phyloP scores from a whole-genome alignment of 2,797 vertebrate genomes.

The Antrozous pallidus region DNA sequence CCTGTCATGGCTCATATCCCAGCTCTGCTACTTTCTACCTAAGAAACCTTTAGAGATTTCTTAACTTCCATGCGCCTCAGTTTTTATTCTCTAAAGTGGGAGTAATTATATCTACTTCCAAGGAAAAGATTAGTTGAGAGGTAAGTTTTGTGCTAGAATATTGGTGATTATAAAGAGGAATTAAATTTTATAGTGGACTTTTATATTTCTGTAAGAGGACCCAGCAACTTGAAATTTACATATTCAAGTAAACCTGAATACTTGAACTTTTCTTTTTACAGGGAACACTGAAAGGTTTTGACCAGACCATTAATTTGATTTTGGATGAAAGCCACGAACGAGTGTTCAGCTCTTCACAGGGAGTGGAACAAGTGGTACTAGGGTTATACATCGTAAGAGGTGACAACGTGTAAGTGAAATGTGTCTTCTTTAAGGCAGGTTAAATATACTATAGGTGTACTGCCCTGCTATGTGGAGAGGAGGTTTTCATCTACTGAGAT shows the following conservation, averaged over 20 bases:
- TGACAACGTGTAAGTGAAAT: constrained; percentile 95
- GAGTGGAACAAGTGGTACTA: constrained; percentile 98
- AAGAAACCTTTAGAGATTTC: neutral
- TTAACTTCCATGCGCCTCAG: neutral
- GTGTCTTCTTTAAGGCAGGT: neutral
- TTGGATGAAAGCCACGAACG: constrained; percentile 99
- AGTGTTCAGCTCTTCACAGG: constrained; percentile 98
- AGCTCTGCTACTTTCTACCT: neutral
- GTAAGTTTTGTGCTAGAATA: neutral
- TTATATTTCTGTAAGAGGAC: neutral
- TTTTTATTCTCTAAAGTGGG: constrained; percentile 33
- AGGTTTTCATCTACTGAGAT: neutral
- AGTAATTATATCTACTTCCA: neutral
- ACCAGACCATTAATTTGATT: constrained; percentile 99
- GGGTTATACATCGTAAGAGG: constrained; percentile 98
- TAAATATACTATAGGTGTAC: neutral
- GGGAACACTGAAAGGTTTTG: constrained; percentile 98
- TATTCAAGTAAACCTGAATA: neutral
- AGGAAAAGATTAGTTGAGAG: neutral
- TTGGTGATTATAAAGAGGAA: neutral
- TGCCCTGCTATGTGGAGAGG: neutral
- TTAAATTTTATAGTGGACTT: neutral
- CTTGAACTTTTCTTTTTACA: constrained; percentile 71
- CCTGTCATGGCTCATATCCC: neutral
- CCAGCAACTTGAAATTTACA: neutral